Base-by-base conservation (phyloP, 2,797 vertebrate species). In the Ptychobarbus kaznakovi region DNA sequence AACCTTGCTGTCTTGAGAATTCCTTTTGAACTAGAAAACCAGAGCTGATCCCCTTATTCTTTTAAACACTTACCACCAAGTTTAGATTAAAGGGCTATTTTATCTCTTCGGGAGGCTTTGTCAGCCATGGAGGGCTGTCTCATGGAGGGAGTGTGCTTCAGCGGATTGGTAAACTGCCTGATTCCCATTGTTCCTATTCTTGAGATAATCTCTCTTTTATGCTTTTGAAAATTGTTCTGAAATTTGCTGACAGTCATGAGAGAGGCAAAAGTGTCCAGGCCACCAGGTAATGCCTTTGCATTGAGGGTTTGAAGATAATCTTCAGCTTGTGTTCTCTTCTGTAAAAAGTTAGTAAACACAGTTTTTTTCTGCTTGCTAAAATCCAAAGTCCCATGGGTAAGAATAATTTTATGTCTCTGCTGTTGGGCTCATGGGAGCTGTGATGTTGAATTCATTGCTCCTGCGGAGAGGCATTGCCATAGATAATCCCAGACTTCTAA, bases 401-500 rank as follows among this genome's bases (percentile, higher is more conserved):
- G 28, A 85, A 40, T 74, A 32, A 61, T 38, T 53, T 44, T 77
- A 42, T 42, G 69, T 70, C 80, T 90, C 88, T 86, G 80, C 16
- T 32, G 83, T 82, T 70, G 58, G 28, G 61, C 3, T 12, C 82
- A 87, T 35, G 40, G 82, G 91, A 89, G 49, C 82, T 89, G 86
- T 82, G 89, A 82, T 83, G 88, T 82, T 89, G 89, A 92, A 92
- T 92, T 89, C 88, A 92, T 91, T 91, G 89, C 53, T 83, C 77
- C 80, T 83, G 85, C 84, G 72, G 69, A 87, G 87, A 89, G 80
- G 86, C 88, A 87, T 89, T 86, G 86, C 89, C 81, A 84, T 35
- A 82, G 88, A 88, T 90, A 92, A 92, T 92, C 87, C 90, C 77
- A 87, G 86, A 69, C 81, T 91, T 90, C 90, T 83, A n/a, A 86